A percentile compares a stretch with the other conserved stretches of the same genome.
These are phyloP conservation scores for Bombus sibiricus DNA, from an alignment of 1,140 invertebrate species.

Conservation along the genomic window DNA sequence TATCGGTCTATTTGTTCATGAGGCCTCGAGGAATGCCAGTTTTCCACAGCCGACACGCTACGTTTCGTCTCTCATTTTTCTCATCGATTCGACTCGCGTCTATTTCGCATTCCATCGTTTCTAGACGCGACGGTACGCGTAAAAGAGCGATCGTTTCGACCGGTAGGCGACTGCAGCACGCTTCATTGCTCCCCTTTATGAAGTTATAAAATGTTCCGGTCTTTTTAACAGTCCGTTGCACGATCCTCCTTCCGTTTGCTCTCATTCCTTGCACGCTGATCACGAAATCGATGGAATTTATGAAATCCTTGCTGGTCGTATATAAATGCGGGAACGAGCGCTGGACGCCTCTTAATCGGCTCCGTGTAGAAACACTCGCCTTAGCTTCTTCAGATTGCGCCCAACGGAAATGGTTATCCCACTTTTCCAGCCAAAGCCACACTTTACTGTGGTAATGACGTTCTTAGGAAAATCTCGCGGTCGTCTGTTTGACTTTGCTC, in stretches of 20 bases:
- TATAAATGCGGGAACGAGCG: neutral
- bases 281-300: conserved; percentile 15
- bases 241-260: too few relatives aligned
- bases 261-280: neutral
- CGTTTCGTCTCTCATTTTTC: conserved; percentile 47
- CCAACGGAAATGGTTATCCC: neutral
- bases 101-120: conserved; percentile 37
- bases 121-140: conserved; percentile 2
- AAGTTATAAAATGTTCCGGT: conserved; percentile 42
- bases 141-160: neutral
- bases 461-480: neutral
- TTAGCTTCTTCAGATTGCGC: neutral
- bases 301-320: conserved; percentile 6
- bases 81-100: too few relatives aligned
- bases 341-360: neutral
- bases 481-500: neutral
- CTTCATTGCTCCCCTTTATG: conserved; percentile 48
- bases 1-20: conserved; percentile 56
- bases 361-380: too few relatives aligned
- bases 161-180: conserved; percentile 27
- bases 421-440: neutral
- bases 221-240: neutral
- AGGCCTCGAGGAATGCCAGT: conserved; percentile 43
- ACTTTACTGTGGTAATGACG: neutral
- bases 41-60: conserved; percentile 34